Percentiles rank a stretch among this genome's conserved stretches.
phyloP scores from a whole-genome alignment of 2,113 vertebrate genomes.

The Carlito syrichta region DNA sequence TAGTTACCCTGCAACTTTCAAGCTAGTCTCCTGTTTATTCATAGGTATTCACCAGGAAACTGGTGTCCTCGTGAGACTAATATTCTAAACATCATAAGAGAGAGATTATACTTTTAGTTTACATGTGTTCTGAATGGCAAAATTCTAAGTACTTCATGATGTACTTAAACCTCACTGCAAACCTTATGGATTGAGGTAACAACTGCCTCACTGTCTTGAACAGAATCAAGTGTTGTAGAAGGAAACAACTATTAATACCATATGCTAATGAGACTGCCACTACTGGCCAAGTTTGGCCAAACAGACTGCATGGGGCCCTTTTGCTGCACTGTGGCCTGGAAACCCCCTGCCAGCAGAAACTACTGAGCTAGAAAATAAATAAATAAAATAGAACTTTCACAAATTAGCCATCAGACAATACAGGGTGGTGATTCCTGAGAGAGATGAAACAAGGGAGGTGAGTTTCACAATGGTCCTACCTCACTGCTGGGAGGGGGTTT shows the following conservation, averaged over 20 bases:
- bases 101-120: not conserved
- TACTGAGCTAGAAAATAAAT: not conserved
- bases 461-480: not conserved
- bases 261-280: not conserved
- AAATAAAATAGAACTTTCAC: not conserved
- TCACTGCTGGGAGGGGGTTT: not conserved
- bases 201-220: not conserved
- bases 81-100: slow-evolving; percentile 8
- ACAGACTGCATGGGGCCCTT: too few relatives aligned
- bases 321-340: too few relatives aligned
- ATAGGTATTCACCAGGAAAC: not conserved
- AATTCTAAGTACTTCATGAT: not conserved
- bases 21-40: not conserved
- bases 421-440: not conserved
- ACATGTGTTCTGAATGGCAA: not conserved
- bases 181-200: not conserved
- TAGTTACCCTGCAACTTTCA: not conserved
- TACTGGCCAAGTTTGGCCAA: not conserved
- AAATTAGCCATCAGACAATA: not conserved
- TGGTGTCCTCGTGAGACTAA: not conserved
- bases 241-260: not conserved
- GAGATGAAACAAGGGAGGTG: not conserved
- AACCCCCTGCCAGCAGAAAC: not conserved
- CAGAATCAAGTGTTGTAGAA: not conserved
- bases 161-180: not conserved